Conservation (phyloP, 2,113 vertebrate genomes). For the Grallaria varia region DNA sequence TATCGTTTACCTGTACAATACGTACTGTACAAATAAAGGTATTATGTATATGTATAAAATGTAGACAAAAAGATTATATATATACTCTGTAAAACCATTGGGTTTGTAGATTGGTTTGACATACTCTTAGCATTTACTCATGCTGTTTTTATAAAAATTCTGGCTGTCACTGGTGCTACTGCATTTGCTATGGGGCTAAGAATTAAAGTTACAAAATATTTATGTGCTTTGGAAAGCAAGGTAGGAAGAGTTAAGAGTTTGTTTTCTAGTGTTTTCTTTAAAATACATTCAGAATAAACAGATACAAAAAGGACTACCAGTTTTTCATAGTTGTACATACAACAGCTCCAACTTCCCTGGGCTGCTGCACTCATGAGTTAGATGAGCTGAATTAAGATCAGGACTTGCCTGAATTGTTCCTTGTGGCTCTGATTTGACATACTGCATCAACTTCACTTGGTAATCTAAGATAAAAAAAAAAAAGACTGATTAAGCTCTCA, state of each 20-base stretch:
- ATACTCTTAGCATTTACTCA: not conserved
- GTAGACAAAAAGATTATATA: not conserved
- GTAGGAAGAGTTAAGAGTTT: not conserved
- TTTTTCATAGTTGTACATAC: not conserved
- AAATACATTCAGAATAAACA: not conserved
- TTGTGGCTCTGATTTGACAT: not conserved
- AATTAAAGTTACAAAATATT: conserved; percentile 32
- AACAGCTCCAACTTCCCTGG: not conserved
- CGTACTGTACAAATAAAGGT: not conserved
- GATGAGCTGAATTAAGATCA: not conserved
- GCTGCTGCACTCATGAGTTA: not conserved
- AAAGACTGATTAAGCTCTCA: not conserved
- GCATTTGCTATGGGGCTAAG: not conserved
- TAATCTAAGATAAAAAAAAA: not conserved
- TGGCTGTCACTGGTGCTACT: not conserved
- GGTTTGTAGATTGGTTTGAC: not conserved
- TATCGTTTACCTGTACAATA: not conserved
- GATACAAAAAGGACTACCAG: not conserved
- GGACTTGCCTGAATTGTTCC: not conserved
- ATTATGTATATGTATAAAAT: not conserved
- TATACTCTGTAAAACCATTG: not conserved
- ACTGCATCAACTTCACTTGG: not conserved
- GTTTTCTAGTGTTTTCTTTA: not conserved
- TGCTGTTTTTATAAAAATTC: conserved; percentile 33
- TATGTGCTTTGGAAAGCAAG: conserved; percentile 18